Evolutionary conservation across 2,888 invertebrate genomes (phyloP).

Genomic region (Nudaria mundana): DNA sequence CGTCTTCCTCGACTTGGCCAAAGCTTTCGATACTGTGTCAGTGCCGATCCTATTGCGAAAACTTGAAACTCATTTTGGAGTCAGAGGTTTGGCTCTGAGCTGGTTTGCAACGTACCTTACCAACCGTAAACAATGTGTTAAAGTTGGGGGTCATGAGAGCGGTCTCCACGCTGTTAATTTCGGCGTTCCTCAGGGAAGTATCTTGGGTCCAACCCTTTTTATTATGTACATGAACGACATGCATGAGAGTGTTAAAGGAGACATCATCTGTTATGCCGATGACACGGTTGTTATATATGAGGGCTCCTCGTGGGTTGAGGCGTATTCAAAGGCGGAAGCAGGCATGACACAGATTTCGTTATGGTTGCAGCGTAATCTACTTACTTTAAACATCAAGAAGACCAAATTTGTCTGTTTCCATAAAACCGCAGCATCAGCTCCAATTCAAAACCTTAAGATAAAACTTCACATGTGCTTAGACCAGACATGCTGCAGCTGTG

Average conservation of each 20-base stretch:
- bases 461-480: too few species aligned
- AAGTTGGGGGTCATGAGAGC: background rate
- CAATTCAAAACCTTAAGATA: too few species aligned
- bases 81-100: background rate
- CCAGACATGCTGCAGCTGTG: too few species aligned
- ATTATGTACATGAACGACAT: constrained; percentile 5
- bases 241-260: background rate
- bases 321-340: too few species aligned
- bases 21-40: background rate
- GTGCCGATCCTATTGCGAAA: background rate
- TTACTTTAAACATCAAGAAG: too few species aligned
- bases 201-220: constrained; percentile 7
- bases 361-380: too few species aligned
- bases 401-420: too few species aligned
- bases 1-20: background rate
- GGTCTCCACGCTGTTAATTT: background rate
- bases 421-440: too few species aligned
- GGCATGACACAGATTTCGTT: too few species aligned
- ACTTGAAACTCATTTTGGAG: constrained; percentile 3
- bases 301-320: too few species aligned
- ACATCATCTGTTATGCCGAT: too few species aligned
- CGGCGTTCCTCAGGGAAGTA: constrained; percentile 11
- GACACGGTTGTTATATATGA: too few species aligned
- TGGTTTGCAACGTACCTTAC: constrained; percentile 5
- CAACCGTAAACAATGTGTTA: background rate